These are phyloP conservation scores for Gastrophysa polygoni DNA, from an alignment of 2,888 invertebrate species.

Conservation along the genomic window DNA sequence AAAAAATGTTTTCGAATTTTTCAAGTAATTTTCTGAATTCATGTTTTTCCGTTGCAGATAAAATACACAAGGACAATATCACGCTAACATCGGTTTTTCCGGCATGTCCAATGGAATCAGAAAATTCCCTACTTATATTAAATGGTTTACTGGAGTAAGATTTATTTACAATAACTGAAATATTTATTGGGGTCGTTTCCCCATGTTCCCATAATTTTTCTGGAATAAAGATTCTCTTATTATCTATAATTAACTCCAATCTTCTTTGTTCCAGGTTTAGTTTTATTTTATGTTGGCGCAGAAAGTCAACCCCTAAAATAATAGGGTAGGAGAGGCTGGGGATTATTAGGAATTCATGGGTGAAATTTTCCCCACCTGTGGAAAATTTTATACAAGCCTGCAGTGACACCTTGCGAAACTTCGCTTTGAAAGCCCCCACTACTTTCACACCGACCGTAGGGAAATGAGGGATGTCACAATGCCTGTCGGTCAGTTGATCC, in stretches of 20 bases:
- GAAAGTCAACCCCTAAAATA: background rate
- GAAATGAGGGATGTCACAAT: background rate
- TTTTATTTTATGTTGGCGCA: background rate
- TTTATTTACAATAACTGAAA: background rate
- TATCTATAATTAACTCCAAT: background rate
- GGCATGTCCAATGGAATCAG: background rate
- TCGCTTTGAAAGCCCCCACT: background rate
- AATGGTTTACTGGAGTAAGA: background rate
- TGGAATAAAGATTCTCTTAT: background rate
- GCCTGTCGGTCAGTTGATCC: background rate
- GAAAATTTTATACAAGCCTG: background rate
- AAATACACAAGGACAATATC: background rate
- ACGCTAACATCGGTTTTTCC: background rate
- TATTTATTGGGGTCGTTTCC: background rate
- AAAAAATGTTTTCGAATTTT: slow-evolving; percentile 1
- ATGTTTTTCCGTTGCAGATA: background rate
- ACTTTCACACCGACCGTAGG: background rate
- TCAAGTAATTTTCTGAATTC: background rate
- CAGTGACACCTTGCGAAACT: background rate
- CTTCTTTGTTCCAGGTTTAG: background rate
- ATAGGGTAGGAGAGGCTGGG: background rate
- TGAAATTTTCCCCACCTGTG: background rate
- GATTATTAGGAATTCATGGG: background rate
- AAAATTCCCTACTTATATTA: background rate
- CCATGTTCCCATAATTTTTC: background rate